phyloP scores from a whole-genome alignment of 37 sponge, comb jelly and placozoan genomes.

The Axinella damicornis region DNA sequence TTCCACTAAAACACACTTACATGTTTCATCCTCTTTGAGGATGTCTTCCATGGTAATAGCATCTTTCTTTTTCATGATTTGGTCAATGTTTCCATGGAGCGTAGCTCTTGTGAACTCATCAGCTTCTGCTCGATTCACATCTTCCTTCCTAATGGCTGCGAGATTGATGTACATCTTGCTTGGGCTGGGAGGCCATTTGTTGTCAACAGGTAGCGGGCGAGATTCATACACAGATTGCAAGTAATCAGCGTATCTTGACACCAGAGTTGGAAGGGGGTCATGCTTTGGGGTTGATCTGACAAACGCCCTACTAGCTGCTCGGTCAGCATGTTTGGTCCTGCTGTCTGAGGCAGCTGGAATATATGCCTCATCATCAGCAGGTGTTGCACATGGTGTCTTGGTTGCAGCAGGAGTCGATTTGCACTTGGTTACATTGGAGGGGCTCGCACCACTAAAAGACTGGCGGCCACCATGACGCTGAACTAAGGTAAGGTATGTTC shows the following conservation, averaged over 20 bases:
- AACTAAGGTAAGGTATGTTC: no score
- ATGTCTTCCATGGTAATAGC: background rate
- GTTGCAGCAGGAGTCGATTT: no score
- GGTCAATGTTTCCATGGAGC: slow-evolving; percentile 7
- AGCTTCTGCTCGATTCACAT: background rate
- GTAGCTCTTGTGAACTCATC: slow-evolving; percentile 10
- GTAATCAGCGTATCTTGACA: background rate
- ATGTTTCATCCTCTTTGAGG: background rate
- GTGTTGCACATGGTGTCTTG: no score
- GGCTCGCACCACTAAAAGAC: no score
- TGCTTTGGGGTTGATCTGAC: no score
- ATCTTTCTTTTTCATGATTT: slow-evolving; percentile 9
- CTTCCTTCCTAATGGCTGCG: background rate
- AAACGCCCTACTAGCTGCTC: no score
- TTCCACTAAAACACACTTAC: background rate
- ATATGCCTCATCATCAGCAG: no score
- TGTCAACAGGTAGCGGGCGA: background rate
- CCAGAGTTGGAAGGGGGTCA: no score
- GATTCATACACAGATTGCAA: background rate
- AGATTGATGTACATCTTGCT: slow-evolving; percentile 14
- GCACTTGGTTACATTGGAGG: no score
- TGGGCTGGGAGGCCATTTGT: slow-evolving; percentile 9
- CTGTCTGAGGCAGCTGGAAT: no score
- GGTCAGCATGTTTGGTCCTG: no score
- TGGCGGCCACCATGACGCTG: no score